These are phyloP conservation scores for Rhagologus leucostigma DNA, from an alignment of 2,113 vertebrate species.

Conservation along the genomic window DNA sequence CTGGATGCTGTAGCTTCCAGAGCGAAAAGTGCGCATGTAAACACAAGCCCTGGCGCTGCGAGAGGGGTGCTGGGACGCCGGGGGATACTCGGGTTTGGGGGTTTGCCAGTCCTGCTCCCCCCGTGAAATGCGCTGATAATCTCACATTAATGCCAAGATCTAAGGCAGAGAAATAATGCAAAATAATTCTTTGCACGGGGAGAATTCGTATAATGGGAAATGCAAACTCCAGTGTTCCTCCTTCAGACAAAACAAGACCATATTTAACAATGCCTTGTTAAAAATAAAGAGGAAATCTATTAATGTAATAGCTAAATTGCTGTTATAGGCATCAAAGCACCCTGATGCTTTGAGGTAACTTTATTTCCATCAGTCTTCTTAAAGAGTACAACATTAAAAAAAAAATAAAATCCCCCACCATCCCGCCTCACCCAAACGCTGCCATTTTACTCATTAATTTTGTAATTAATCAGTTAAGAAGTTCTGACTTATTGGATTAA, in stretches of 20 bases:
- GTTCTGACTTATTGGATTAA: conserved; percentile 56
- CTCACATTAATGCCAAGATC: not conserved
- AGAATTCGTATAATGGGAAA: not conserved
- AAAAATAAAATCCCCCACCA: not conserved
- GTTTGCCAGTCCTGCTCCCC: not conserved
- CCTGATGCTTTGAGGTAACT: conserved; percentile 40
- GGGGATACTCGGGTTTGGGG: not conserved
- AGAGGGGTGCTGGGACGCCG: not conserved
- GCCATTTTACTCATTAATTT: conserved; percentile 52
- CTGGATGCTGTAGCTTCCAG: not conserved
- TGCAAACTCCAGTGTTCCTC: not conserved
- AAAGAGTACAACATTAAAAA: not conserved
- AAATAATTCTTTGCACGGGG: not conserved
- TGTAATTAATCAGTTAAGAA: conserved; percentile 56
- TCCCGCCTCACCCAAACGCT: not conserved
- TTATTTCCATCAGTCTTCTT: conserved; percentile 31
- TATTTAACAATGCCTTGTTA: conserved; percentile 1
- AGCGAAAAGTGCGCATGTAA: not conserved
- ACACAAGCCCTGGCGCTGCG: not conserved
- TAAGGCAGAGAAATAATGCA: not conserved
- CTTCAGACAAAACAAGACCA: not conserved
- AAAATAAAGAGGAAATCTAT: conserved; percentile 29
- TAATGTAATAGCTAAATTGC: conserved; percentile 28
- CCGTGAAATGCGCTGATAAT: not conserved
- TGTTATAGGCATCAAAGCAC: conserved; percentile 24